Evolutionary conservation across 2,888 invertebrate genomes (phyloP).

Genomic region (Tenthredo distinguenda): DNA sequence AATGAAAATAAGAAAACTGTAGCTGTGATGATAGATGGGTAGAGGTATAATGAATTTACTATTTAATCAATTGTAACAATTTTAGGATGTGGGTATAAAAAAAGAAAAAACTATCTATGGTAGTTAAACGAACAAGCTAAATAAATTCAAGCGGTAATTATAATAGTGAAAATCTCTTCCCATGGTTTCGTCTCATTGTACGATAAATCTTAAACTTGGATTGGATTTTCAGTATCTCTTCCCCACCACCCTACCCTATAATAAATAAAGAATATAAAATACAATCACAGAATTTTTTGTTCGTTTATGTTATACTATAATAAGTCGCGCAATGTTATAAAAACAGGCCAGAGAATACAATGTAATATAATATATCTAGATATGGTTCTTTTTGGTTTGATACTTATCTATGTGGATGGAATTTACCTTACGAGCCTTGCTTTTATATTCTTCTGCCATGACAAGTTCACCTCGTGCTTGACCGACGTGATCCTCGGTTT

Average conservation of each 20-base stretch:
- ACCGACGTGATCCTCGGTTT: constrained; percentile 91
- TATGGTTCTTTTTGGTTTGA: constrained; percentile 45
- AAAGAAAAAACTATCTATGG: neutral
- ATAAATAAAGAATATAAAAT: constrained; percentile 75
- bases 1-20: neutral
- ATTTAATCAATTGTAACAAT: neutral
- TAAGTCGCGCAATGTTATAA: neutral
- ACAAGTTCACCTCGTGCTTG: constrained; percentile 89
- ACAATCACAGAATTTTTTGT: neutral
- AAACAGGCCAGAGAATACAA: neutral
- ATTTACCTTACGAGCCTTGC: constrained; percentile 94
- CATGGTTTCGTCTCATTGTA: neutral
- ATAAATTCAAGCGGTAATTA: neutral
- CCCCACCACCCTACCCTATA: constrained; percentile 74
- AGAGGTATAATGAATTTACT: neutral
- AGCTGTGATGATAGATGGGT: neutral
- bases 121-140: neutral
- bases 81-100: neutral
- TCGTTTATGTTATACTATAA: neutral
- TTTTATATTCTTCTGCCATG: constrained; percentile 90
- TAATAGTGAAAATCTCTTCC: neutral
- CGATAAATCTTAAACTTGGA: neutral
- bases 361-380: constrained; percentile 1
- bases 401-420: constrained; percentile 43
- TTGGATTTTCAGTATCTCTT: neutral